Evolutionary conservation across 37 sponge, comb jelly and placozoan genomes (phyloP), one percentile per base, ranked within the genome.

Genomic region (Mnemiopsis leidyi): DNA sequence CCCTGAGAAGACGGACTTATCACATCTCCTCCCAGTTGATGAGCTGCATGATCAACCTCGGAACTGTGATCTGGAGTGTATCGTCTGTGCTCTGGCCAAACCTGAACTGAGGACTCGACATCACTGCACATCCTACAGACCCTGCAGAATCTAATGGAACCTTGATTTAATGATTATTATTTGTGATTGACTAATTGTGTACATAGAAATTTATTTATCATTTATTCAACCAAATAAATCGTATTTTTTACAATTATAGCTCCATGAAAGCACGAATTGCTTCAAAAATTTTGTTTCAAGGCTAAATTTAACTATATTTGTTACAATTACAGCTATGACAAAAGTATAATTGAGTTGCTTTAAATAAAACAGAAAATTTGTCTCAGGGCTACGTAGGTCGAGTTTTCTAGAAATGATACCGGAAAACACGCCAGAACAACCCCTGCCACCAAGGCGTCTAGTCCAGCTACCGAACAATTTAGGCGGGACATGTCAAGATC

Each of bases 71-170:
- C 16, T 32, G 90, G 35, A 38, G 40, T 85, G 90, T 26, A 38
- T 85, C 29, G 90, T 85, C 29, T 85, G 90, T 85, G 90, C 90
- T 25, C 61, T 85, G n/a, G 90, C 90, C 48, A 85, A 85, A 37
- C 90, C 90, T 16, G 90, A 85, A 33, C 90, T 85, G 48, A 85
- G 90, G 30, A 85, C 90, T 5, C 2, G 90, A 40, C 90, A 85
- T 32, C 79, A 77, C 18, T 77, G 79, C 18, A 77, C 79, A 16
- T 26, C 79, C 32, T 77, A 77, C 36, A 69, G 3, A n/a, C n/a
- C n/a, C n/a, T n/a, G n/a, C n/a, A n/a, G n/a, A n/a, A n/a, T n/a
- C n/a, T n/a, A n/a, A n/a, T n/a, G n/a, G n/a, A n/a, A n/a, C n/a
- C n/a, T n/a, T n/a, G n/a, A n/a, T n/a, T n/a, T n/a, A n/a, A n/a